Evolutionary conservation across 1,140 invertebrate species (phyloP).

Genomic region (Pygmarrhopalites habei): DNA sequence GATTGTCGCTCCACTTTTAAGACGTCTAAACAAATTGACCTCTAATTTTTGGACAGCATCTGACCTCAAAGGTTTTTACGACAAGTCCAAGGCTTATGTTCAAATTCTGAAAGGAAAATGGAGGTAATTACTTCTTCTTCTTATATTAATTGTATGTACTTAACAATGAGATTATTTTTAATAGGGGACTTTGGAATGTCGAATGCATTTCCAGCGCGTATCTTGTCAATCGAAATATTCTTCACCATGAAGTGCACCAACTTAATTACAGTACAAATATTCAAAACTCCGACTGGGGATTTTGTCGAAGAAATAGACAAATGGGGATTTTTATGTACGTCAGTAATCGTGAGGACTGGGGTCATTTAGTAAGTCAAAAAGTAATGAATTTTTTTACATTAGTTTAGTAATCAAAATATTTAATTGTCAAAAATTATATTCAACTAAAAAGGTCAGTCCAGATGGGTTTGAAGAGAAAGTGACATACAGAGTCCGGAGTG

Average conservation of each 20-base stretch:
- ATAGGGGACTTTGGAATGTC: constrained; percentile 94
- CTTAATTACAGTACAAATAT: constrained; percentile 54
- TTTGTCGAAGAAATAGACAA: constrained; percentile 57
- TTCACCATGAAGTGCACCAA: constrained; percentile 51
- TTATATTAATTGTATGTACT: not conserved
- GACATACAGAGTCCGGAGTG: constrained; percentile 63
- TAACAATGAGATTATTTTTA: constrained; percentile 41
- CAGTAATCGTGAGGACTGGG: constrained; percentile 74
- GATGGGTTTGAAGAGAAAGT: constrained; percentile 77
- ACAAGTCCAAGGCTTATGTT: constrained; percentile 90
- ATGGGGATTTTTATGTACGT: constrained; percentile 84
- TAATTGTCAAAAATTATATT: not conserved
- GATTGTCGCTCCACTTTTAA: constrained; percentile 79
- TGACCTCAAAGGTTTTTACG: constrained; percentile 81
- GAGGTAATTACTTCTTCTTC: constrained; percentile 53
- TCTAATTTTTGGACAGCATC: constrained; percentile 98
- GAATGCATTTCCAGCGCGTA: constrained; percentile 81
- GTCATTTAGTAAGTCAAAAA: constrained; percentile 67
- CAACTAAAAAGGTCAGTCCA: constrained; percentile 44
- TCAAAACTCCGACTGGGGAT: constrained; percentile 85
- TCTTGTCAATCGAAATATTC: constrained; percentile 67
- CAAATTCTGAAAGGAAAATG: constrained; percentile 79
- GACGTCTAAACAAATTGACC: constrained; percentile 76
- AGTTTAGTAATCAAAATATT: not conserved
- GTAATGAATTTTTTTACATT: not conserved